A percentile compares a stretch with the other conserved stretches of the same genome.
Conservation (phyloP, 2,797 vertebrate species). For the Myotis pilosus region DNA sequence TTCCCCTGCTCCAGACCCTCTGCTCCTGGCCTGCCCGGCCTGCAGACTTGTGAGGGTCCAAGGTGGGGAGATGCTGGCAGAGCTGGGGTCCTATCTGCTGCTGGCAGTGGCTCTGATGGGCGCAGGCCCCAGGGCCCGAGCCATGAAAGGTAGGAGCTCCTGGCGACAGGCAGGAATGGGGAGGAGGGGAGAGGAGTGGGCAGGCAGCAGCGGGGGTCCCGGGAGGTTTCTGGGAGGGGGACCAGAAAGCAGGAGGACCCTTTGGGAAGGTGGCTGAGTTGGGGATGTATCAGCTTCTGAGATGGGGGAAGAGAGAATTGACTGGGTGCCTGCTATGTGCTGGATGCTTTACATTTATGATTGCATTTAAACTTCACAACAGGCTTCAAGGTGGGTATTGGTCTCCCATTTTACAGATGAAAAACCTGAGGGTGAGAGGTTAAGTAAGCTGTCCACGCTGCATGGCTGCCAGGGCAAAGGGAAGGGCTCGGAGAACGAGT, state of each 20-base stretch:
- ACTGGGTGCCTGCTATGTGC: not conserved
- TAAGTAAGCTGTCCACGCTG: not conserved
- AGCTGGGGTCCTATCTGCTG: conserved; percentile 33
- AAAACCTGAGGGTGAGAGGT: not conserved
- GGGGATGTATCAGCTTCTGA: not conserved
- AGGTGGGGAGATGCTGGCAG: conserved; percentile 55
- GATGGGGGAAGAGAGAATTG: not conserved
- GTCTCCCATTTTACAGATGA: not conserved
- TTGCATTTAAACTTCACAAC: not conserved
- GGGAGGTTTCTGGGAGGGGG: not conserved
- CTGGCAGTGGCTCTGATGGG: conserved; percentile 84
- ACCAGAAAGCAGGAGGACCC: not conserved
- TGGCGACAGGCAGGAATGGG: not conserved
- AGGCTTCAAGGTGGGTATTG: not conserved
- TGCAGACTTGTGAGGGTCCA: not conserved
- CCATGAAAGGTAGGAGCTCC: conserved; percentile 90
- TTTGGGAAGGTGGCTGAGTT: not conserved
- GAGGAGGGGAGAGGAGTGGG: no score
- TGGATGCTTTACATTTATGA: not conserved
- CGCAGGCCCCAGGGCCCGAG: conserved; percentile 79
- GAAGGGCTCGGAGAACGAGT: not conserved
- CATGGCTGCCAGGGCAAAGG: not conserved
- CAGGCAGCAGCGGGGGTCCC: not conserved
- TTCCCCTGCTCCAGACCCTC: conserved; percentile 41
- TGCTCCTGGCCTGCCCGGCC: not conserved